These are phyloP conservation scores for Erebia ligea DNA, from an alignment of 2,888 invertebrate genomes.

Conservation along the genomic window DNA sequence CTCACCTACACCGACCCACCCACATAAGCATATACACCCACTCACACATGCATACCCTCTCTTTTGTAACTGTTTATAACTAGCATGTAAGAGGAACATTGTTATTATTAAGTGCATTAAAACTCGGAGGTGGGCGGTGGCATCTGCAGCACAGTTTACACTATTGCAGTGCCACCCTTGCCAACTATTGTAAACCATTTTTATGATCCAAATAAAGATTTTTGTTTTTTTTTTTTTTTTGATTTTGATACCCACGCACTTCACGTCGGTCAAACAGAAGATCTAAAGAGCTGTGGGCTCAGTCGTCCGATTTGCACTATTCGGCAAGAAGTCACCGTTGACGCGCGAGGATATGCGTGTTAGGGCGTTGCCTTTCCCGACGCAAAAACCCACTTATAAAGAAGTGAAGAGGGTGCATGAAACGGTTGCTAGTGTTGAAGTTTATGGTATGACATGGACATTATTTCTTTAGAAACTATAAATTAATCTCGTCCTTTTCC, in stretches of 20 bases:
- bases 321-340: slow-evolving; percentile 88
- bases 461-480: neutral
- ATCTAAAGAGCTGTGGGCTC: slow-evolving; percentile 87
- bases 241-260: neutral
- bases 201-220: too few relatives aligned
- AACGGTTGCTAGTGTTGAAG: slow-evolving; percentile 85
- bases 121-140: too few relatives aligned
- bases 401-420: slow-evolving; percentile 90
- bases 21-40: too few relatives aligned
- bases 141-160: too few relatives aligned
- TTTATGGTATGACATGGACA: slow-evolving; percentile 86
- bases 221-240: too few relatives aligned
- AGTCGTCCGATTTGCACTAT: slow-evolving; percentile 87
- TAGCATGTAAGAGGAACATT: too few relatives aligned
- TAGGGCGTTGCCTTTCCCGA: slow-evolving; percentile 90
- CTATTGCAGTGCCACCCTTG: too few relatives aligned
- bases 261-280: slow-evolving; percentile 55
- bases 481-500: too few relatives aligned
- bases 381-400: slow-evolving; percentile 90
- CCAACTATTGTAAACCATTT: too few relatives aligned
- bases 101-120: too few relatives aligned
- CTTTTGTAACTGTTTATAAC: neutral
- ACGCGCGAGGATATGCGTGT: slow-evolving; percentile 85
- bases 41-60: too few relatives aligned
- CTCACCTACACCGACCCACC: too few relatives aligned